Percentiles rank a stretch among this genome's conserved stretches.
These are phyloP conservation scores for Smutsia gigantea DNA, from an alignment of 2,797 vertebrate genomes.

Conservation along the genomic window DNA sequence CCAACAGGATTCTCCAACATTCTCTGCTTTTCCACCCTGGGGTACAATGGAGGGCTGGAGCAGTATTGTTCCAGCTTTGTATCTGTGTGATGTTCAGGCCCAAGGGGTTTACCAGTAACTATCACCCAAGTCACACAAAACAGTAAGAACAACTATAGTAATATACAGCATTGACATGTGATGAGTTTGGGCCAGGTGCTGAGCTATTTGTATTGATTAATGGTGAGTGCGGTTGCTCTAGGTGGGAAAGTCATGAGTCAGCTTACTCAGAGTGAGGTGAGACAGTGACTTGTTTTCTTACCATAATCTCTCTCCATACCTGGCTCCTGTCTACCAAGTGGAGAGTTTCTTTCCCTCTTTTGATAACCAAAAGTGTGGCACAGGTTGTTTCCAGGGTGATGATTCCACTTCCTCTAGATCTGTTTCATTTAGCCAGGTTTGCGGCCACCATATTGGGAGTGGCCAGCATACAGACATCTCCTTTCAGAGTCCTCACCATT, in stretches of 20 bases:
- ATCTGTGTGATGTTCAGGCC: background rate
- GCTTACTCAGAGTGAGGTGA: background rate
- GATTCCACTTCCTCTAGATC: background rate
- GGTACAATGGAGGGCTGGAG: rapidly evolving
- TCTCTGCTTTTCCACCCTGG: rapidly evolving
- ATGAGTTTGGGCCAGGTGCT: background rate
- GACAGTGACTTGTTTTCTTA: background rate
- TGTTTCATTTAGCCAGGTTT: background rate
- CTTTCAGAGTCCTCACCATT: background rate
- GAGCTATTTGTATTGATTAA: background rate
- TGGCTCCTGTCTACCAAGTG: background rate
- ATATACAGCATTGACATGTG: background rate
- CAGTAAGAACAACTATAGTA: background rate
- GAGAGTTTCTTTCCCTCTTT: background rate
- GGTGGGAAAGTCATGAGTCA: background rate
- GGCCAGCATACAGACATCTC: too few species aligned
- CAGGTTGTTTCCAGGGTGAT: background rate
- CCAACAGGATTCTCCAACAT: rapidly evolving
- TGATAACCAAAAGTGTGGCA: background rate
- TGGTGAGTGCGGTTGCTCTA: background rate
- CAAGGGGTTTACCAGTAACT: background rate
- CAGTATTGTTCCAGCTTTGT: background rate
- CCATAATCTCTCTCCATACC: background rate
- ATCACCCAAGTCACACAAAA: background rate
- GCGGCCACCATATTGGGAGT: background rate